phyloP scores from a whole-genome alignment of 2,888 invertebrate species.

The Stegana nigrithorax region DNA sequence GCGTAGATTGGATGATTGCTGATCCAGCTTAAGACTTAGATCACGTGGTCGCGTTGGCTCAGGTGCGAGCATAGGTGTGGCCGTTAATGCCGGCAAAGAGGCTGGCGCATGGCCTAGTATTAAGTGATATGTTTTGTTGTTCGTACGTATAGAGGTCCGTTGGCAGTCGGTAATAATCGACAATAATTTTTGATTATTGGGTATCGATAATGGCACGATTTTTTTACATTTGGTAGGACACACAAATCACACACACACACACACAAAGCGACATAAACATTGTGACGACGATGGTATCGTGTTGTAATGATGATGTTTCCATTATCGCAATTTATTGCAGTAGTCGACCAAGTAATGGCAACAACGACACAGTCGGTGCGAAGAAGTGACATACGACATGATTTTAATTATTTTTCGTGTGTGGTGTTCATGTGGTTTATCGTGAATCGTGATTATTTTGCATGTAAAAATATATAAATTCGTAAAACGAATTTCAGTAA shows the following conservation, averaged over 20 bases:
- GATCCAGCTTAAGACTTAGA: constrained; percentile 64
- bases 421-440: constrained; percentile 21
- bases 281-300: constrained; percentile 33
- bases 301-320: not conserved
- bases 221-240: not conserved
- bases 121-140: not conserved
- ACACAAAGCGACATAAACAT: constrained; percentile 31
- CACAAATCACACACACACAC: constrained; percentile 22
- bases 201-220: not conserved
- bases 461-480: not conserved
- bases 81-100: constrained; percentile 33
- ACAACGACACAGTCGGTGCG: too few relatives aligned
- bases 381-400: constrained; percentile 20
- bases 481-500: constrained; percentile 7
- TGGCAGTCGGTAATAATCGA: not conserved
- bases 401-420: constrained; percentile 31
- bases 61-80: constrained; percentile 21
- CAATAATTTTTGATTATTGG: constrained; percentile 8
- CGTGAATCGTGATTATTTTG: constrained; percentile 27
- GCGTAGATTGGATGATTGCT: constrained; percentile 59
- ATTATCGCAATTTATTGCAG: not conserved
- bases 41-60: constrained; percentile 45
- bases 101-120: too few relatives aligned
- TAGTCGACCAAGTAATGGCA: too few relatives aligned
- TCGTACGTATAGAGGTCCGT: not conserved